phyloP scores from a whole-genome alignment of 2,797 vertebrate species.

The Okamejei kenojei region DNA sequence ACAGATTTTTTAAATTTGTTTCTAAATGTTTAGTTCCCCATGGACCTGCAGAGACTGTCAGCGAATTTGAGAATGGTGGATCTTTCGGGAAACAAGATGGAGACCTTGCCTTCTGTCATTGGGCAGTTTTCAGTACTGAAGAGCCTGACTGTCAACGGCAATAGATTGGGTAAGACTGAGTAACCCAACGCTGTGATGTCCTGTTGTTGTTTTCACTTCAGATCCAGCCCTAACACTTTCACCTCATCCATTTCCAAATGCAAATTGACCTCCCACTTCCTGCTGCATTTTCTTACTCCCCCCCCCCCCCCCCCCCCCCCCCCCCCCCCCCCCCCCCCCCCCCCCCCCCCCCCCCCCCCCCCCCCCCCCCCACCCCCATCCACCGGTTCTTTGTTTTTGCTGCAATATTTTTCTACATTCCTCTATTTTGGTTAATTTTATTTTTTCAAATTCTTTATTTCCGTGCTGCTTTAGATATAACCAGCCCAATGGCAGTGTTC shows the following conservation, averaged over 20 bases:
- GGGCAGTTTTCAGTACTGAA: constrained; percentile 81
- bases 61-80: constrained; percentile 84
- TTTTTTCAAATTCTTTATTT: not conserved
- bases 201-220: not conserved
- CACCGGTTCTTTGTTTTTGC: not conserved
- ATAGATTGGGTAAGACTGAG: constrained; percentile 75
- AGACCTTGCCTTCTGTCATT: constrained; percentile 70
- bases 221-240: too few relatives aligned
- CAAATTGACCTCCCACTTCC: too few relatives aligned
- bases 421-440: not conserved
- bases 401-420: not conserved
- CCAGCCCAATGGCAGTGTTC: not conserved
- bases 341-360: not conserved
- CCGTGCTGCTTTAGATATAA: not conserved
- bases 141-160: constrained; percentile 79
- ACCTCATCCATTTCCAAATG: not conserved
- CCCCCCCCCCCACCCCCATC: not conserved
- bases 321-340: not conserved
- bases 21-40: constrained; percentile 70
- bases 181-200: too few relatives aligned
- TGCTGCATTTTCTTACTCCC: not conserved
- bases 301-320: not conserved
- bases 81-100: constrained; percentile 85
- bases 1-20: constrained; percentile 15
- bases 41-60: constrained; percentile 81